Percentiles rank a stretch among this genome's conserved stretches.
Conservation (phyloP, 2,113 vertebrate species). For the Urocolius indicus region DNA sequence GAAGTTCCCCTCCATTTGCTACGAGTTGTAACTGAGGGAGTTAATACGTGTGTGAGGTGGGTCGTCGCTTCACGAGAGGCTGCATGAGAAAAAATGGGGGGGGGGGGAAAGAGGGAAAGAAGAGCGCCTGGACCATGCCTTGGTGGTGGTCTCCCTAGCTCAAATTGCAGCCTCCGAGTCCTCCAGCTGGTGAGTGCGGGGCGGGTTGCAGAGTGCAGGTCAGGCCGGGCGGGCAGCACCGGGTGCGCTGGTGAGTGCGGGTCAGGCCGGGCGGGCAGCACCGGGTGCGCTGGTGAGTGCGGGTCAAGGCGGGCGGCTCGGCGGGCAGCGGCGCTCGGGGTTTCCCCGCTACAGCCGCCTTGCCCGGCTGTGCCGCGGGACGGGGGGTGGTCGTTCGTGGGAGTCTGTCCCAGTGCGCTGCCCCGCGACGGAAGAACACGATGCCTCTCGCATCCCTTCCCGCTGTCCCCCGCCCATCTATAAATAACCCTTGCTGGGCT, state of each 20-base stretch:
- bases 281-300: background rate
- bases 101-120: too few species aligned
- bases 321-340: background rate
- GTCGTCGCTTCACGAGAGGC: background rate
- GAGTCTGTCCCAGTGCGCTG: background rate
- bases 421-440: background rate
- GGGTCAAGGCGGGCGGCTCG: background rate
- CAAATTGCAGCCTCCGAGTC: background rate
- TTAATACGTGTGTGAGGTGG: fast-evolving
- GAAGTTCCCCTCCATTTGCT: fast-evolving
- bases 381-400: fast-evolving
- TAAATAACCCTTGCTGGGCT: slow-evolving; percentile 73
- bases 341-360: background rate
- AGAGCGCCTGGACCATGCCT: background rate
- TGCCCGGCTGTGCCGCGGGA: background rate
- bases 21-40: background rate
- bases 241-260: background rate
- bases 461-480: slow-evolving; percentile 48
- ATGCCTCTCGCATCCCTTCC: background rate
- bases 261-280: background rate
- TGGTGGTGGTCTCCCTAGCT: too few species aligned
- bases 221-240: background rate
- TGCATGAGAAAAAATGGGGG: fast-evolving
- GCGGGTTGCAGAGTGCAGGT: too few species aligned
- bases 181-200: background rate